phyloP scores from a whole-genome alignment of 1,140 invertebrate genomes.

The Argopecten irradians region DNA sequence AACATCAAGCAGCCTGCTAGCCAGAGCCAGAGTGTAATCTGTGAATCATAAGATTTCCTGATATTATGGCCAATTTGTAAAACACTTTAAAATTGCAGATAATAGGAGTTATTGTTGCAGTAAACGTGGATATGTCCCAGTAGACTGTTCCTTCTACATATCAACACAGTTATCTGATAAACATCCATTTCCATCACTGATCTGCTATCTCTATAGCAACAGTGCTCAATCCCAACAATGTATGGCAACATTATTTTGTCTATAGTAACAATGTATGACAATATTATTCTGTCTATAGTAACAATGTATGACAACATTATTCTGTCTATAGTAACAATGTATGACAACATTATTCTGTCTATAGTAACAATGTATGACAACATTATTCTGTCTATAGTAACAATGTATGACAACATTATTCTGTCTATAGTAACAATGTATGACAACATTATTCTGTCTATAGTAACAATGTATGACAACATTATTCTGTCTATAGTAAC shows the following conservation, averaged over 20 bases:
- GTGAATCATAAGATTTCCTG: neutral
- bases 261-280: neutral
- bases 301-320: neutral
- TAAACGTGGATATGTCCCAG: neutral
- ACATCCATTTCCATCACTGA: neutral
- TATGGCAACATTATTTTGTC: neutral
- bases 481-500: neutral
- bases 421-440: neutral
- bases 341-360: neutral
- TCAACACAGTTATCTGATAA: neutral
- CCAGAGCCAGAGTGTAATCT: neutral
- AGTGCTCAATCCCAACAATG: neutral
- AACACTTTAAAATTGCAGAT: neutral
- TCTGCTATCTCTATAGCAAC: neutral
- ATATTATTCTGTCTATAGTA: neutral
- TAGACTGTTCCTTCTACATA: neutral
- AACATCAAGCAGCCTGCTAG: neutral
- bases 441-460: neutral
- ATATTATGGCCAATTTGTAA: slow-evolving; percentile 17
- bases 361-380: neutral
- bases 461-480: neutral
- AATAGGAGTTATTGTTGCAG: neutral
- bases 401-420: neutral
- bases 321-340: neutral
- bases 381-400: neutral